These are phyloP conservation scores for Sycophila sp. DNA, from an alignment of 1,140 invertebrate species.

Conservation along the genomic window DNA sequence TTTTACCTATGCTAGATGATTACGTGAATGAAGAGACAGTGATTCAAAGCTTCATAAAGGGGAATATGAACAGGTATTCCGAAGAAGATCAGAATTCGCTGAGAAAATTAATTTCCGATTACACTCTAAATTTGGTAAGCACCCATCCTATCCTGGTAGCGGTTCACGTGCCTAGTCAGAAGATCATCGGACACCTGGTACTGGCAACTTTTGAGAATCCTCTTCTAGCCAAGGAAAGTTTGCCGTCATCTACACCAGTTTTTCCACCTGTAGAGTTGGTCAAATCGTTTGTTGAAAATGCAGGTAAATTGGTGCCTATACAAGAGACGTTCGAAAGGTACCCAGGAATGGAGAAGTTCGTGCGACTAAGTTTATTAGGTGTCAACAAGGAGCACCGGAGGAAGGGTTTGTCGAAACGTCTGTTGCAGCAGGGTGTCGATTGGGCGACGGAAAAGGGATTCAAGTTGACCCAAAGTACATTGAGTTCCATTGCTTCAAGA, in stretches of 20 bases:
- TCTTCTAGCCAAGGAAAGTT: no score
- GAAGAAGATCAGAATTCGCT: background rate
- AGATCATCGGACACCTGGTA: background rate
- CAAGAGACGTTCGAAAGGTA: background rate
- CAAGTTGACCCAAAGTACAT: background rate
- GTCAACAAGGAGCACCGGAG: background rate
- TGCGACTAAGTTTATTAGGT: background rate
- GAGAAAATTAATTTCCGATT: background rate
- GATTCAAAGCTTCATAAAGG: background rate
- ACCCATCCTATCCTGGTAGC: background rate
- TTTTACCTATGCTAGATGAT: background rate
- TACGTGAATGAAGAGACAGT: background rate
- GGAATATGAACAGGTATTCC: background rate
- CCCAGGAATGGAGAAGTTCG: background rate
- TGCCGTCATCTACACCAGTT: no score
- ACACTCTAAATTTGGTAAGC: background rate
- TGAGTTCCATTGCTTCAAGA: no score
- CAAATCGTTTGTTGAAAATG: background rate
- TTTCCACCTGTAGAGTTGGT: background rate
- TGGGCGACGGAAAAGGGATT: background rate
- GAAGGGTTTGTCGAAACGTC: background rate
- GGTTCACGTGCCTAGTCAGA: background rate
- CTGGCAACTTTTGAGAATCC: no score
- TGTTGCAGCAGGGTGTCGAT: background rate
- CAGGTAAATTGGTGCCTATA: no score